Evolutionary conservation across 1,140 invertebrate species (phyloP).

Genomic region (Lysiphlebus fabarum): DNA sequence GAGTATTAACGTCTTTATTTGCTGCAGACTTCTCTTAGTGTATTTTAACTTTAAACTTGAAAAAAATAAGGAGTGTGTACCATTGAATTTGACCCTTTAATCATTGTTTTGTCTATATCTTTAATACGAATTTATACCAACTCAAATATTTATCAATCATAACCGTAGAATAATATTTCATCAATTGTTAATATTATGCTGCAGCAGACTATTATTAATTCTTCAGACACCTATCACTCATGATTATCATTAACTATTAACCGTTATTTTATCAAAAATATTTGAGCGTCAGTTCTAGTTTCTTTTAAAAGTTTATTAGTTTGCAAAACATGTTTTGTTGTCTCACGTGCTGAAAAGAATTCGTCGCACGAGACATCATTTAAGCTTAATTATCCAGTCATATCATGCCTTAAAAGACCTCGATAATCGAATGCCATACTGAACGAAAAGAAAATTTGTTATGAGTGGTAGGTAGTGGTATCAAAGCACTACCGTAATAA

Average conservation of each 20-base stretch:
- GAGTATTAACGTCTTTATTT: no score
- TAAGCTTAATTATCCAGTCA: conserved; percentile 34
- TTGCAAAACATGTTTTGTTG: conserved; percentile 22
- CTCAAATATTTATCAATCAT: no score
- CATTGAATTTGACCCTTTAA: no score
- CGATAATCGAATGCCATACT: conserved; percentile 56
- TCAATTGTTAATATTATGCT: no score
- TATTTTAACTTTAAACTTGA: no score
- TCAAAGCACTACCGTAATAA: conserved; percentile 8
- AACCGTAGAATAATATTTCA: no score
- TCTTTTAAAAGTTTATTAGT: conserved; percentile 14
- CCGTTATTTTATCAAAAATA: conserved; percentile 14
- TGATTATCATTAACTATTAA: background rate
- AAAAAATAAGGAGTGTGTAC: no score
- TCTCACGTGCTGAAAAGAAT: conserved; percentile 22
- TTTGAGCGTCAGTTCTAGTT: conserved; percentile 10
- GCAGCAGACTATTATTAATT: no score
- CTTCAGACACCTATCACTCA: no score
- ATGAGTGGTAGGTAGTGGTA: conserved; percentile 21
- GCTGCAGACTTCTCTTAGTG: no score
- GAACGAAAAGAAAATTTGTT: conserved; percentile 56
- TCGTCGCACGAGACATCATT: conserved; percentile 26
- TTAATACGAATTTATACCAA: no score
- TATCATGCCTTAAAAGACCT: conserved; percentile 47
- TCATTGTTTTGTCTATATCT: no score